Conservation (phyloP, 1,140 invertebrate genomes). For the Brachionus asplanchnoidis region DNA sequence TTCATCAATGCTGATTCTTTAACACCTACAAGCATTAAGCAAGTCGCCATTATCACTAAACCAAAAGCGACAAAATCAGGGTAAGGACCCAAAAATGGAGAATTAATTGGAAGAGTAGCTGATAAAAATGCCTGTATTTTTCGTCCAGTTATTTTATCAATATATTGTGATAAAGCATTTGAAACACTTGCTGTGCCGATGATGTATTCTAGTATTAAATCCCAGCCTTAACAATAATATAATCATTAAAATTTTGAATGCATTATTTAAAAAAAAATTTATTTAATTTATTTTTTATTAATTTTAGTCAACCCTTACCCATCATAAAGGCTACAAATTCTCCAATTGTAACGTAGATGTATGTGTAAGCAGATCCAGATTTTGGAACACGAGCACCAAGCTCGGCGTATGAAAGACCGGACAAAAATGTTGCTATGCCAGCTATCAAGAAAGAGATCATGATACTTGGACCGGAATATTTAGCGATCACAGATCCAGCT, state of each 20-base stretch:
- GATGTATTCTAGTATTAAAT: slow-evolving; percentile 80
- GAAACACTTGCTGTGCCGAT: slow-evolving; percentile 61
- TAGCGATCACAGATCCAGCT: slow-evolving; percentile 47
- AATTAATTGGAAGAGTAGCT: slow-evolving; percentile 57
- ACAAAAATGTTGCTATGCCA: slow-evolving; percentile 75
- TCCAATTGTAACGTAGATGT: slow-evolving; percentile 62
- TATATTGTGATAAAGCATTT: slow-evolving; percentile 28
- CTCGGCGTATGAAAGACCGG: slow-evolving; percentile 85
- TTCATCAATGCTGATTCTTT: slow-evolving; percentile 62
- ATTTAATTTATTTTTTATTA: neutral
- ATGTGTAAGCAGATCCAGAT: slow-evolving; percentile 74
- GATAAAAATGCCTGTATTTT: slow-evolving; percentile 49
- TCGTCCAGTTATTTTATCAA: slow-evolving; percentile 48
- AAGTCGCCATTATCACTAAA: neutral
- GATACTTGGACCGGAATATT: slow-evolving; percentile 83
- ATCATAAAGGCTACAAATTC: slow-evolving; percentile 88
- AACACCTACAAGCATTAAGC: slow-evolving; percentile 67
- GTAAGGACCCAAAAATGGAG: slow-evolving; percentile 62
- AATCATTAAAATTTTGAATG: too few relatives aligned
- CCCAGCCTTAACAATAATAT: slow-evolving; percentile 63
- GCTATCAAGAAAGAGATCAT: slow-evolving; percentile 81
- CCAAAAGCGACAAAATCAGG: slow-evolving; percentile 74
- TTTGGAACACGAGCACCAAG: slow-evolving; percentile 81
- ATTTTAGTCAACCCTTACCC: slow-evolving; percentile 49
- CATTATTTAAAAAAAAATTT: too few relatives aligned